Evolutionary conservation across 2,797 vertebrate genomes (phyloP).

Genomic region (Channa striata): DNA sequence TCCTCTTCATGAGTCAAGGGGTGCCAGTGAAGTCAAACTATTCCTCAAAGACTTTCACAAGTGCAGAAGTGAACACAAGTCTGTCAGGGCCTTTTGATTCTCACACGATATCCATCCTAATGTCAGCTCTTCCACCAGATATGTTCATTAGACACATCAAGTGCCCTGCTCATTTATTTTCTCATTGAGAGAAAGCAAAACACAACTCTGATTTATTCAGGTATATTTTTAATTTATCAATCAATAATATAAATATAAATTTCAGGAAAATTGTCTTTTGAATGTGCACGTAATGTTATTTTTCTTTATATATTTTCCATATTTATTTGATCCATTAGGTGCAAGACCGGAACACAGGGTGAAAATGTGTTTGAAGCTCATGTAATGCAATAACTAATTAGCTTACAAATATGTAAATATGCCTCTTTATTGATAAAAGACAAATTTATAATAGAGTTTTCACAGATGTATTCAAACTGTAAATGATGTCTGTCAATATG

Average conservation of each 20-base stretch:
- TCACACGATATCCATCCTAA: slow-evolving; percentile 20
- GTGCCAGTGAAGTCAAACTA: slow-evolving; percentile 19
- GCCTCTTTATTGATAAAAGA: slow-evolving; percentile 59
- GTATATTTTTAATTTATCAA: slow-evolving; percentile 62
- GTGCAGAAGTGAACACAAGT: slow-evolving; percentile 7
- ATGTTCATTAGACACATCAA: slow-evolving; percentile 44
- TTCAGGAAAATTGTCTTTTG: slow-evolving; percentile 54
- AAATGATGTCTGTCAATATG: slow-evolving; percentile 51
- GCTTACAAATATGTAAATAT: slow-evolving; percentile 67
- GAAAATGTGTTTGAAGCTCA: slow-evolving; percentile 64
- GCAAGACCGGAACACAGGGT: slow-evolving; percentile 76
- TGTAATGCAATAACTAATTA: slow-evolving; percentile 80
- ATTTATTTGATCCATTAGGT: slow-evolving; percentile 65
- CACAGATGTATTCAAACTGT: slow-evolving; percentile 36
- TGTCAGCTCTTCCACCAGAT: slow-evolving; percentile 28
- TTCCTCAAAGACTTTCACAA: slow-evolving; percentile 33
- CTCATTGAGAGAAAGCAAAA: slow-evolving; percentile 23
- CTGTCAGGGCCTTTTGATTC: slow-evolving; percentile 23
- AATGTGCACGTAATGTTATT: slow-evolving; percentile 60
- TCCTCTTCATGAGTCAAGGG: slow-evolving; percentile 23
- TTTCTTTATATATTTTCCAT: slow-evolving; percentile 39
- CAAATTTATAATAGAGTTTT: slow-evolving; percentile 50
- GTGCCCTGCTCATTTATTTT: slow-evolving; percentile 21
- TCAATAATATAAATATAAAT: slow-evolving; percentile 45
- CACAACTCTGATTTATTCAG: slow-evolving; percentile 42